Conservation (phyloP, 1,140 invertebrate genomes). For the Conopomorpha cramerella region DNA sequence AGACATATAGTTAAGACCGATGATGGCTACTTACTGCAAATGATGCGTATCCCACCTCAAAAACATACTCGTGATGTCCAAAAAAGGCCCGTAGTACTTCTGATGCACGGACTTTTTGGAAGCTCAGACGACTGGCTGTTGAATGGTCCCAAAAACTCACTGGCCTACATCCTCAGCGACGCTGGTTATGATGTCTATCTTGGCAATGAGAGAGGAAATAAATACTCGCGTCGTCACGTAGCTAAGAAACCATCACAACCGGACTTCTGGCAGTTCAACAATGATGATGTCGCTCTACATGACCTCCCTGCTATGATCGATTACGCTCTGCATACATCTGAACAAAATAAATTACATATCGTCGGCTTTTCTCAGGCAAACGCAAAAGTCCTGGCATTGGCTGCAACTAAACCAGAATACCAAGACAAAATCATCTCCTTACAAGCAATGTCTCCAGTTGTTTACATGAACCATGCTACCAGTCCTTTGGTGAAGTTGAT, state of each 20-base stretch:
- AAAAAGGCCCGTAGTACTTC: slow-evolving; percentile 47
- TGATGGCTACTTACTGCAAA: slow-evolving; percentile 65
- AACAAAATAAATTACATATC: slow-evolving; percentile 62
- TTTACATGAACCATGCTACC: slow-evolving; percentile 63
- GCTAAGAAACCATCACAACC: slow-evolving; percentile 43
- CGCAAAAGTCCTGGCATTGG: slow-evolving; percentile 55
- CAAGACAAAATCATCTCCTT: slow-evolving; percentile 66
- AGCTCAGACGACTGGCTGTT: slow-evolving; percentile 67
- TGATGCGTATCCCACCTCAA: slow-evolving; percentile 62
- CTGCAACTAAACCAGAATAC: slow-evolving; percentile 65
- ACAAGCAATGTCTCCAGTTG: slow-evolving; percentile 70
- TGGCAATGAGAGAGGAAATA: slow-evolving; percentile 74
- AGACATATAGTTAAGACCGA: slow-evolving; percentile 61
- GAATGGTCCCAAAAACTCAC: slow-evolving; percentile 54
- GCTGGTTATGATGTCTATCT: slow-evolving; percentile 77
- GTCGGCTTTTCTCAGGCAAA: slow-evolving; percentile 65
- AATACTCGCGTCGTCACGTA: slow-evolving; percentile 67
- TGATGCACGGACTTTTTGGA: slow-evolving; percentile 71
- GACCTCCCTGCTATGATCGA: slow-evolving; percentile 80
- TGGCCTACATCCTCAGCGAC: slow-evolving; percentile 56
- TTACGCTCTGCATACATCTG: slow-evolving; percentile 62
- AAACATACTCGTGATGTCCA: slow-evolving; percentile 7
- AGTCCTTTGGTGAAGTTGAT: slow-evolving; percentile 61
- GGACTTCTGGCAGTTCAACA: slow-evolving; percentile 61
- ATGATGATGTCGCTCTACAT: slow-evolving; percentile 75